These are phyloP conservation scores for Microtus oregoni DNA, from an alignment of 2,113 vertebrate species.

Conservation along the genomic window DNA sequence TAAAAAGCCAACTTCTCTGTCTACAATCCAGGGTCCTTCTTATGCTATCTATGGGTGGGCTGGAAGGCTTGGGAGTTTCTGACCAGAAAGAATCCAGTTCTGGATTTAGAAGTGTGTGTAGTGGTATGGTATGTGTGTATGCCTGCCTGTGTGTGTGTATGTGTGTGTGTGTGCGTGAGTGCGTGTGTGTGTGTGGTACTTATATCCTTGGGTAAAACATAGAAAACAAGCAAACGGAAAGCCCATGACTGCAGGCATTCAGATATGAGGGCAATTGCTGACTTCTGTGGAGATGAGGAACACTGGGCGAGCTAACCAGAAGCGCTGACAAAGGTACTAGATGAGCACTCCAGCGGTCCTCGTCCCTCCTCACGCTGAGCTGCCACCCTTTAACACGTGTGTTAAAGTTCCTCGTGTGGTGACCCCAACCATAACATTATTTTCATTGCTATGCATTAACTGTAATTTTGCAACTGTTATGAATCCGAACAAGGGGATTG, in stretches of 20 bases:
- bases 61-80: not conserved
- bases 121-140: too few relatives aligned
- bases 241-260: not conserved
- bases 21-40: not conserved
- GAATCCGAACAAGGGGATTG: not conserved
- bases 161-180: too few relatives aligned
- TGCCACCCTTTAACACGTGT: not conserved
- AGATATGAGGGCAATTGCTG: not conserved
- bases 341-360: not conserved
- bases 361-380: not conserved
- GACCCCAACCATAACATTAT: not conserved
- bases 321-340: not conserved
- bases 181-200: too few relatives aligned
- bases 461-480: not conserved
- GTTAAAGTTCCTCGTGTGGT: not conserved
- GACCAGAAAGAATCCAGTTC: not conserved
- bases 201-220: not conserved
- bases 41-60: not conserved
- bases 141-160: too few relatives aligned
- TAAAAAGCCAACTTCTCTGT: not conserved
- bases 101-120: too few relatives aligned
- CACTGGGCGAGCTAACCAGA: not conserved
- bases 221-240: not conserved
- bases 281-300: not conserved
- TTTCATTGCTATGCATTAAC: not conserved